A percentile compares a stretch with the other conserved stretches of the same genome.
These are phyloP conservation scores for Auanema sp. DNA, from an alignment of 2,888 invertebrate species.

Conservation along the genomic window DNA sequence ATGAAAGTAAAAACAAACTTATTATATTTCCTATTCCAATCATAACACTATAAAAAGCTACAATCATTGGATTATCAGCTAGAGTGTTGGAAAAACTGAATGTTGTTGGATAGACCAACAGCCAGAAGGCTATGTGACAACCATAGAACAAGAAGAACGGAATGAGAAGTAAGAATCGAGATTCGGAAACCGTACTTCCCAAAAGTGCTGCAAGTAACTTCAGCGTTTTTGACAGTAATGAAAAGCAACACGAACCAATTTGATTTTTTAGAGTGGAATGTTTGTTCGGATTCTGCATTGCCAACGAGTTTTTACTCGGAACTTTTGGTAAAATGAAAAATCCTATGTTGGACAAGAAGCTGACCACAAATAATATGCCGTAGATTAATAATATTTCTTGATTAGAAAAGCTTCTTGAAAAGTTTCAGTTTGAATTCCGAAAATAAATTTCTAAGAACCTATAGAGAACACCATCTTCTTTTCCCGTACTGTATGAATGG, in stretches of 20 bases:
- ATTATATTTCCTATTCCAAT: slow-evolving; percentile 17
- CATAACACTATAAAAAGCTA: slow-evolving; percentile 12
- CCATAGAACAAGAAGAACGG: slow-evolving; percentile 23
- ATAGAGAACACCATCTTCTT: no score
- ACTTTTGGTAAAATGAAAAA: slow-evolving; percentile 11
- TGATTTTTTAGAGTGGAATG: slow-evolving; percentile 15
- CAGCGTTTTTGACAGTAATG: background rate
- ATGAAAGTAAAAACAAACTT: slow-evolving; percentile 1
- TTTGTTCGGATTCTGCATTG: slow-evolving; percentile 7
- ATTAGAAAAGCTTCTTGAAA: slow-evolving; percentile 14
- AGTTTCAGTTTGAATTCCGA: background rate
- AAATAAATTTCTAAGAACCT: background rate
- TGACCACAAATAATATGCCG: slow-evolving; percentile 1
- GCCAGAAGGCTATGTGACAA: slow-evolving; percentile 17
- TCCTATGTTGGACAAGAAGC: slow-evolving; percentile 7
- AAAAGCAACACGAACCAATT: slow-evolving; percentile 5
- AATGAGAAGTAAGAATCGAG: slow-evolving; percentile 9
- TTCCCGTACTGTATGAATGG: background rate
- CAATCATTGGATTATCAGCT: slow-evolving; percentile 15
- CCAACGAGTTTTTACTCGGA: slow-evolving; percentile 11
- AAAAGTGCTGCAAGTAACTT: slow-evolving; percentile 8
- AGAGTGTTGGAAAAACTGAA: slow-evolving; percentile 17
- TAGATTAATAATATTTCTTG: slow-evolving; percentile 16
- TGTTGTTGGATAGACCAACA: slow-evolving; percentile 17
- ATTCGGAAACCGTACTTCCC: slow-evolving; percentile 10